These are phyloP conservation scores for Sparidentex hasta DNA, from an alignment of 2,797 vertebrate genomes.

Conservation along the genomic window DNA sequence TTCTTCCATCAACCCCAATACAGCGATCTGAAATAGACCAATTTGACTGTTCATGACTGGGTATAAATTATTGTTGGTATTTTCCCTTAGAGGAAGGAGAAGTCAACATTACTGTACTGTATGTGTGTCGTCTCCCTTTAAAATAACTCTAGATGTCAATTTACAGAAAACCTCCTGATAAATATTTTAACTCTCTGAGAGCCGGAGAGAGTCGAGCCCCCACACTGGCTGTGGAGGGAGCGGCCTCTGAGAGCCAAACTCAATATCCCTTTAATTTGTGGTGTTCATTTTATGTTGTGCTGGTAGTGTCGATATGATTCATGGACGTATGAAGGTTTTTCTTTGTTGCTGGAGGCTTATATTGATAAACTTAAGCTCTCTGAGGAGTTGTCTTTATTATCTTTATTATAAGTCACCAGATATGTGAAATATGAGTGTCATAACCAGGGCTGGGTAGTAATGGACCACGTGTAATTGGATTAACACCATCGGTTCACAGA, in stretches of 20 bases:
- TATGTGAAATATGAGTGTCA: not conserved
- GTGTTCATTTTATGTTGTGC: not conserved
- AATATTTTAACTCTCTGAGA: conserved; percentile 56
- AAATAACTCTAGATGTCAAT: conserved; percentile 30
- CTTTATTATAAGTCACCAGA: not conserved
- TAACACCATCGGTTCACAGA: too few species aligned
- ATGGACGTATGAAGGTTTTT: not conserved
- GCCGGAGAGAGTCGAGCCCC: not conserved
- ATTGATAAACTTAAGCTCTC: not conserved
- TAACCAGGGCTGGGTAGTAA: too few species aligned
- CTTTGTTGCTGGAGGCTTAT: not conserved
- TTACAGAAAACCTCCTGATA: conserved; percentile 42
- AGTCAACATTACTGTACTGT: conserved; percentile 2
- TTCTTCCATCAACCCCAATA: conserved; percentile 52
- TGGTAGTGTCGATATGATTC: not conserved
- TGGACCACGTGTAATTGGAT: too few species aligned
- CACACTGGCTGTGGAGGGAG: too few species aligned
- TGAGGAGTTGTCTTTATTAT: not conserved
- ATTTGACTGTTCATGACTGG: conserved; percentile 17
- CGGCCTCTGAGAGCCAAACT: not conserved
- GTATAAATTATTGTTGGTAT: conserved; percentile 40
- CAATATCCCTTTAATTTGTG: not conserved
- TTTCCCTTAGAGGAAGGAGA: conserved; percentile 8
- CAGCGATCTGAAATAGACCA: conserved; percentile 36
- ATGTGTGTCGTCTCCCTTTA: conserved; percentile 13